These are phyloP conservation scores for Parauchenoglanis punctatus DNA, from an alignment of 2,797 vertebrate species.

Conservation along the genomic window DNA sequence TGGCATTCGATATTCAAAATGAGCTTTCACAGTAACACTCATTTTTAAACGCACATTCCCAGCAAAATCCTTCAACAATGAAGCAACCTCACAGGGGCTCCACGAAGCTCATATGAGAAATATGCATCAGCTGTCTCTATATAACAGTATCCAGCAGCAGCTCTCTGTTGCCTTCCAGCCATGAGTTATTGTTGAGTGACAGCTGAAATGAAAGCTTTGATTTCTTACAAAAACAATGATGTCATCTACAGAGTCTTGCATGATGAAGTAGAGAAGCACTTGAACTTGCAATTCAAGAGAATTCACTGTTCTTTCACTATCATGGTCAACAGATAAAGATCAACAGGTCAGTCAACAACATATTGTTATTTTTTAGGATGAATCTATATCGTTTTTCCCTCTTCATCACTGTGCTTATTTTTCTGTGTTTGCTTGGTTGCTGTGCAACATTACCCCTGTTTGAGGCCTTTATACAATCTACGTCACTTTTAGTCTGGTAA, in stretches of 20 bases:
- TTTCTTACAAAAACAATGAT: constrained; percentile 27
- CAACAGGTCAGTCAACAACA: neutral
- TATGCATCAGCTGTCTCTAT: constrained; percentile 22
- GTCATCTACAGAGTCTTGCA: constrained; percentile 33
- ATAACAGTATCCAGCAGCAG: neutral
- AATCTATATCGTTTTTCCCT: neutral
- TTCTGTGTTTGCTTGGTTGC: constrained; percentile 44
- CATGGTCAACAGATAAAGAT: neutral
- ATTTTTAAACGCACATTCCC: constrained; percentile 61
- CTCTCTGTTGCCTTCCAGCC: neutral
- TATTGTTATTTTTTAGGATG: neutral
- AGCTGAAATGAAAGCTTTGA: neutral
- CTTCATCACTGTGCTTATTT: constrained; percentile 53
- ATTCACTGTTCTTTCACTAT: neutral
- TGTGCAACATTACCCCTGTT: constrained; percentile 50
- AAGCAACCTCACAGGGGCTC: constrained; percentile 49
- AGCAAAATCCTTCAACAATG: constrained; percentile 68
- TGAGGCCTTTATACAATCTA: constrained; percentile 45
- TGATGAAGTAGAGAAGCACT: constrained; percentile 7
- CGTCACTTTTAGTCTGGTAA: constrained; percentile 68
- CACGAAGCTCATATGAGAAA: constrained; percentile 51
- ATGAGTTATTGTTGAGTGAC: neutral
- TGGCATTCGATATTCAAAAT: constrained; percentile 57
- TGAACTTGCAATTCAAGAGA: neutral
- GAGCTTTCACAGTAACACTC: constrained; percentile 65